Evolutionary conservation across 2,113 vertebrate genomes (phyloP), one percentile per base, ranked within the genome.

Genomic region (Tragelaphus strepsiceros): DNA sequence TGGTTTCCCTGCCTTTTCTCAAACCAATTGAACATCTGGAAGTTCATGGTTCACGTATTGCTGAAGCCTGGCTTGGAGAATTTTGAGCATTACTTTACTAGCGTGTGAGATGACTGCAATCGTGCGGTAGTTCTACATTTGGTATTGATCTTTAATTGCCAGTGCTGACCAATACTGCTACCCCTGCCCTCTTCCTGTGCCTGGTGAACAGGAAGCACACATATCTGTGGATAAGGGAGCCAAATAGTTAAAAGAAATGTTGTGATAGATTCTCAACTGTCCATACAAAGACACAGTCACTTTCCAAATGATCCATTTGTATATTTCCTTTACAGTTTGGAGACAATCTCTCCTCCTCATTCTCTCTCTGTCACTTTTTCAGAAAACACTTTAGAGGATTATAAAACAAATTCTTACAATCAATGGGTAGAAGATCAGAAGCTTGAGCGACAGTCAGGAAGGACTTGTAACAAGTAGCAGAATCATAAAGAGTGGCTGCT

Each of bases 301-400:
- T 91, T 91, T 91, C n/a, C 26, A 59, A 49, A 43, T 78, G 39
- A 58, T 62, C 80, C 30, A 26, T 51, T 74, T 71, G 28, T 54
- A 83, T 9, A 89, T 89, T 96, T 97, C 97, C 58, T 84, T 92
- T 82, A 43, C 30, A 80, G 80, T 53, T 67, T 61, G 22, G 26
- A 85, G 39, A 26, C 26, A 56, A 61, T 21, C 35, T 54, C 22
- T 71, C n/a, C 80, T 39, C 11, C 43, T 89, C 17, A 53, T 4
- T 54, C 39, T 61, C 5, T 54, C 32, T 61, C 5, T 46, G 12
- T 54, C 24, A 9, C 39, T 62, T 90, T 64, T 95, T 59, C 35
- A 16, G 54, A 88, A 91, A 91, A 43, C 19, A 67, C 39, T 91
- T 81, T 6, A 93, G 67, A 91, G 17, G 39, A 77, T 90, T 58